Percentiles rank a stretch among this genome's conserved stretches.
Conservation (phyloP, 2,888 invertebrate genomes). For the Sesia apiformis region DNA sequence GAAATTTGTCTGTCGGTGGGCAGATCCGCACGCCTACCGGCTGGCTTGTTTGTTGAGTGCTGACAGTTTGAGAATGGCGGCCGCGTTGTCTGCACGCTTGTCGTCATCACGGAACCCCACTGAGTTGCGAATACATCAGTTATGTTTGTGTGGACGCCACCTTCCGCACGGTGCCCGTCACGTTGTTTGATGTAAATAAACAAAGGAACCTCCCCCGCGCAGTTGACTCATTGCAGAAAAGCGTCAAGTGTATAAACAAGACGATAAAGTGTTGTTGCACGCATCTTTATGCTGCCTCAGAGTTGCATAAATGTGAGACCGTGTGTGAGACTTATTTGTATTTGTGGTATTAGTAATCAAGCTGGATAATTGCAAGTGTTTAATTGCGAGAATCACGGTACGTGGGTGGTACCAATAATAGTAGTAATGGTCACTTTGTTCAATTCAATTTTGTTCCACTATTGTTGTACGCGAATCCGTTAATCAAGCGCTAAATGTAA, state of each 20-base stretch:
- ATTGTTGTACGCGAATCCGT: too few relatives aligned
- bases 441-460: too few relatives aligned
- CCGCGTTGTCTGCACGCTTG: slow-evolving; percentile 36
- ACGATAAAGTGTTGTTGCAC: background rate
- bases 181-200: slow-evolving; percentile 44
- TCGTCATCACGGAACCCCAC: slow-evolving; percentile 6
- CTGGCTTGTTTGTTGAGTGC: slow-evolving; percentile 3
- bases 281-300: too few relatives aligned
- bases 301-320: too few relatives aligned
- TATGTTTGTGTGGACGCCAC: slow-evolving; percentile 12
- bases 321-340: too few relatives aligned
- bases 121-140: slow-evolving; percentile 6
- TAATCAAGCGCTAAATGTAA: too few relatives aligned
- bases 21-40: slow-evolving; percentile 5
- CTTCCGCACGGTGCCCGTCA: slow-evolving; percentile 14
- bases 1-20: slow-evolving; percentile 39
- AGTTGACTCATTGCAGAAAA: slow-evolving; percentile 31
- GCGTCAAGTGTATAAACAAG: slow-evolving; percentile 32
- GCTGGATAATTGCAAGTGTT: too few relatives aligned
- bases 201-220: slow-evolving; percentile 26
- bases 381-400: too few relatives aligned
- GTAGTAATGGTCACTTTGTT: too few relatives aligned
- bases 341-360: too few relatives aligned
- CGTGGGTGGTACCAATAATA: too few relatives aligned
- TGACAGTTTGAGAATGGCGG: slow-evolving; percentile 49